Evolutionary conservation across 2,113 vertebrate genomes (phyloP).

Genomic region (Vanacampus margaritifer): DNA sequence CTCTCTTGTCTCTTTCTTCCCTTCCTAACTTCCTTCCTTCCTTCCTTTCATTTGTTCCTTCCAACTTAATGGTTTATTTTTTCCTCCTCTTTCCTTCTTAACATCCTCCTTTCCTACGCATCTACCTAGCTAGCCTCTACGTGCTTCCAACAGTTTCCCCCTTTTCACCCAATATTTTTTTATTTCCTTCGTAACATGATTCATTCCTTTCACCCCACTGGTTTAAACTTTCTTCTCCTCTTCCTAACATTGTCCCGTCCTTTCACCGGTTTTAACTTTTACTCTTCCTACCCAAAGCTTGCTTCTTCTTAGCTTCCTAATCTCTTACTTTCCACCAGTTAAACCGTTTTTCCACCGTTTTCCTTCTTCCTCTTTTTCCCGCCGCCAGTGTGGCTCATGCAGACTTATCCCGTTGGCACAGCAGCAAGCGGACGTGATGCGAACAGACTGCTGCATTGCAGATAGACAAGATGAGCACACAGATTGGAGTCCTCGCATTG

Average conservation of each 20-base stretch:
- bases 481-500: conserved; percentile 53
- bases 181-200: neutral
- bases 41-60: neutral
- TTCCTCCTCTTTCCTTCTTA: neutral
- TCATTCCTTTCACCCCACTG: neutral
- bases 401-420: conserved; percentile 50
- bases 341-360: neutral
- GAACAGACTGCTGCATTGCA: conserved; percentile 70
- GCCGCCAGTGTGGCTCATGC: conserved; percentile 8
- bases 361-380: neutral
- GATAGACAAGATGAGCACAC: conserved; percentile 62
- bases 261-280: neutral
- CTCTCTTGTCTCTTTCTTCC: neutral
- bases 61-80: no score
- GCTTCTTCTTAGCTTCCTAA: neutral
- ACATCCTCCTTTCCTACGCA: neutral
- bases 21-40: neutral
- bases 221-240: neutral
- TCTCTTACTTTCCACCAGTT: neutral
- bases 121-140: no score
- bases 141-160: neutral
- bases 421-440: conserved; percentile 50
- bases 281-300: neutral
- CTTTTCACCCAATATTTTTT: neutral
- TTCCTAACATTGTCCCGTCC: neutral